Evolutionary conservation across 2,113 vertebrate genomes (phyloP), one percentile per base, ranked within the genome.

Genomic region (Aleadryas rufinucha): DNA sequence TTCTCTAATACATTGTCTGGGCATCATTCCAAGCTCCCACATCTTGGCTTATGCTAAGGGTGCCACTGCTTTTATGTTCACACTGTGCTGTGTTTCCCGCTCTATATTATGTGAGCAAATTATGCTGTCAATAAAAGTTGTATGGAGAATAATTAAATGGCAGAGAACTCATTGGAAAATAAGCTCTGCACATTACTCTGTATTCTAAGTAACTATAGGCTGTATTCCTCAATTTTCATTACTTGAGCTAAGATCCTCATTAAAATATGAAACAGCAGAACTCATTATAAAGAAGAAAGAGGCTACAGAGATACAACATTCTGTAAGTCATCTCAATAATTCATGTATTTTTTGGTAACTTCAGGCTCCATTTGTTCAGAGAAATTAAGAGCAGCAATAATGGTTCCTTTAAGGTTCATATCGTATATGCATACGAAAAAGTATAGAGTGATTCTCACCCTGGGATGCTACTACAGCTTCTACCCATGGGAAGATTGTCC

Each of bases 41-140:
- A 72, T 87, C 83, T 82, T 95, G 90, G 79, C 85, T 94, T 72
- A 60, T 31, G 33, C 84, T 85, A 88, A 89, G 87, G 23, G 65
- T 93, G 71, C 75, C 79, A 56, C 79, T 89, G 78, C 80, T 93
- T 95, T 96, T 86, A 75, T 87, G 72, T 33, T 93, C 93, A 94
- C 47, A 52, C 60, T 84, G 89, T 92, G 91, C 92, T 81, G 84
- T 65, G 77, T 59, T 96, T 94, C 80, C 90, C 79, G 63, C 76
- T 79, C 84, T 47, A 4, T 18, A 87, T 87, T 82, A 93, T 61
- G 42, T 26, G 69, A 93, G 19, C 75, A 88, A 95, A 92, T 95
- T 92, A 87, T 50, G 63, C 57, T 93, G 78, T 83, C 89, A 86
- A 80, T 83, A 83, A 74, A 79, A 74, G 75, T 87, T 31, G 26